Evolutionary conservation across 2,113 vertebrate genomes (phyloP).

Genomic region (Stomatorhinus ivindoensis): DNA sequence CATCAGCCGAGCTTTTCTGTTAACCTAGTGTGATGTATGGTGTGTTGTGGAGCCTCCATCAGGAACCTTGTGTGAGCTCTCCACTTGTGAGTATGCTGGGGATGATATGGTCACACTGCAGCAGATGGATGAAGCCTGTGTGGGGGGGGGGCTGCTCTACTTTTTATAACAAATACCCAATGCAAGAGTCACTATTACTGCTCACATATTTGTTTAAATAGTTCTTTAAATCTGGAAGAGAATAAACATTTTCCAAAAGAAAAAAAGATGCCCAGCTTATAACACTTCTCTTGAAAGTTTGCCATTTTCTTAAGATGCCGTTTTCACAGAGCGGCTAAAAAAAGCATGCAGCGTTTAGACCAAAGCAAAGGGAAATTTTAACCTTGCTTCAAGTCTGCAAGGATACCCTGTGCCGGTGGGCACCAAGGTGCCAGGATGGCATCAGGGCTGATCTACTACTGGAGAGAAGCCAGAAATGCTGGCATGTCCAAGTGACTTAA

Average conservation of each 20-base stretch:
- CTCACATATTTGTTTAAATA: not conserved
- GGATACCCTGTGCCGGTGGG: not conserved
- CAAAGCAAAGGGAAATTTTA: not conserved
- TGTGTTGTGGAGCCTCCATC: slow-evolving; percentile 53
- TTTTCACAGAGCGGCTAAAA: not conserved
- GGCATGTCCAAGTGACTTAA: not conserved
- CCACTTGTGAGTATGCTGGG: slow-evolving; percentile 47
- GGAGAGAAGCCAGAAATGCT: not conserved
- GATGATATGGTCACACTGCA: slow-evolving; percentile 43
- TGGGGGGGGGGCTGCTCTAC: slow-evolving; percentile 8
- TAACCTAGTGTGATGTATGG: slow-evolving; percentile 37
- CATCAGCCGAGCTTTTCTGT: not conserved
- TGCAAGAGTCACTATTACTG: not conserved
- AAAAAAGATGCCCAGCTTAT: not conserved
- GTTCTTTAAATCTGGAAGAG: not conserved
- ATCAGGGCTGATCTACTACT: not conserved
- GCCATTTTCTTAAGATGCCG: not conserved
- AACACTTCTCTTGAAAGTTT: not conserved
- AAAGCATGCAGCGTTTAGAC: not conserved
- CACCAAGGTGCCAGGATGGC: not conserved
- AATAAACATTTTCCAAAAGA: not conserved
- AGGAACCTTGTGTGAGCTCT: slow-evolving; percentile 50
- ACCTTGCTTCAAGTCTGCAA: slow-evolving; percentile 1
- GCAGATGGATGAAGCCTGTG: slow-evolving; percentile 53
- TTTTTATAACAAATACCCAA: not conserved